Evolutionary conservation across 2,888 invertebrate genomes (phyloP).

Genomic region (Priocnemis perturbator): DNA sequence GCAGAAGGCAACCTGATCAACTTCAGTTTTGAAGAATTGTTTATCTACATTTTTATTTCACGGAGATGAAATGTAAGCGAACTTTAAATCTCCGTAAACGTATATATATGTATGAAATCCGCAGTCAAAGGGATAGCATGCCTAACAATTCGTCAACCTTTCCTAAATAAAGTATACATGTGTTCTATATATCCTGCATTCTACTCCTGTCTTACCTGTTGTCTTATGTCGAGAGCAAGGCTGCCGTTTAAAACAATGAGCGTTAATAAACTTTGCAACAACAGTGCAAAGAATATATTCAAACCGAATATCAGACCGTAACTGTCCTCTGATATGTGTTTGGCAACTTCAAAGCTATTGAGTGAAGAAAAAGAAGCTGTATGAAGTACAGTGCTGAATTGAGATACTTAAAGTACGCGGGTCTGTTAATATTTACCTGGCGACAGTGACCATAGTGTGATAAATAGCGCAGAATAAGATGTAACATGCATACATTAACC

Average conservation of each 20-base stretch:
- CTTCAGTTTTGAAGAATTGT: not conserved
- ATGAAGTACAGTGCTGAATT: not conserved
- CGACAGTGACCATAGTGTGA: constrained; percentile 88
- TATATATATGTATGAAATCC: too few species aligned
- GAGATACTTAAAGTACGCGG: too few species aligned
- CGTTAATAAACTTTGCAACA: constrained; percentile 88
- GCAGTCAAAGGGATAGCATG: too few species aligned
- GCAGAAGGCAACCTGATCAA: too few species aligned
- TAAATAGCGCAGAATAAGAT: constrained; percentile 86
- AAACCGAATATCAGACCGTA: constrained; percentile 94
- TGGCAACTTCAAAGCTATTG: constrained; percentile 90
- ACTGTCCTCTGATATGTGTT: constrained; percentile 86
- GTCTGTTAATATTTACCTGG: constrained; percentile 76
- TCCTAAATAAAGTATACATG: not conserved
- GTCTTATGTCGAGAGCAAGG: constrained; percentile 62
- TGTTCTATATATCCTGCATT: constrained; percentile 1
- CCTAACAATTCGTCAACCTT: too few species aligned
- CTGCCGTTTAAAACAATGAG: constrained; percentile 77
- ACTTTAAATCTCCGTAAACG: too few species aligned
- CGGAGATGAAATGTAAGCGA: too few species aligned
- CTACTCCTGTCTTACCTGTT: constrained; percentile 67
- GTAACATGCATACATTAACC: constrained; percentile 86
- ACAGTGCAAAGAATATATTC: constrained; percentile 88
- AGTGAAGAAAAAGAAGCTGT: constrained; percentile 3
- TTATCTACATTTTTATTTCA: too few species aligned